Evolutionary conservation across 2,797 vertebrate species (phyloP).

Genomic region (Merluccius polli): DNA sequence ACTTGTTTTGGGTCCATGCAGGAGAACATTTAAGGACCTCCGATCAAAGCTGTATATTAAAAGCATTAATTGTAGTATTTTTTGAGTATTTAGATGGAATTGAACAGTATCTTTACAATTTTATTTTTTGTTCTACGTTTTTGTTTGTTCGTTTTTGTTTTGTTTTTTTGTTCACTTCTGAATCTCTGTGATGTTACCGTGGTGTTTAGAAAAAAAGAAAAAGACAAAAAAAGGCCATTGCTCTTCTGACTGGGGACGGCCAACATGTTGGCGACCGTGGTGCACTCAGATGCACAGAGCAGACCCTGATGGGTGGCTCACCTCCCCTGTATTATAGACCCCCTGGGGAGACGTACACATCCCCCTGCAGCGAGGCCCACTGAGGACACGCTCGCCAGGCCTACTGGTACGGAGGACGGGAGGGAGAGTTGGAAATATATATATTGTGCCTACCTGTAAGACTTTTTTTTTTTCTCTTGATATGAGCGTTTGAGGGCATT

Average conservation of each 20-base stretch:
- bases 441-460: conserved; percentile 66
- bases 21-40: conserved; percentile 59
- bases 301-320: conserved; percentile 40
- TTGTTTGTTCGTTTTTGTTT: conserved; percentile 58
- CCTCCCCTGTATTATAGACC: conserved; percentile 23
- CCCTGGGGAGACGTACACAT: conserved; percentile 44
- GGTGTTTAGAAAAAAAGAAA: conserved; percentile 38
- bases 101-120: conserved; percentile 78
- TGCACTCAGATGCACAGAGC: conserved; percentile 31
- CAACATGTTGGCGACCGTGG: conserved; percentile 29
- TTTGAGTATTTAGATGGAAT: conserved; percentile 83
- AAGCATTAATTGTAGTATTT: conserved; percentile 87
- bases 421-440: conserved; percentile 14
- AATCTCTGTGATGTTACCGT: conserved; percentile 79
- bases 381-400: conserved; percentile 15
- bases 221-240: conserved; percentile 51
- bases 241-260: conserved; percentile 75
- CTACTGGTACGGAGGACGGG: background rate
- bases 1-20: conserved; percentile 40
- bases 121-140: conserved; percentile 59
- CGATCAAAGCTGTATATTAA: conserved; percentile 74
- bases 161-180: conserved; percentile 56
- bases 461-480: conserved; percentile 20
- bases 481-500: conserved; percentile 41
- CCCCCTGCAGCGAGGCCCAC: conserved; percentile 41